phyloP scores from a whole-genome alignment of 2,888 invertebrate species.

The Idaea dimidiata region DNA sequence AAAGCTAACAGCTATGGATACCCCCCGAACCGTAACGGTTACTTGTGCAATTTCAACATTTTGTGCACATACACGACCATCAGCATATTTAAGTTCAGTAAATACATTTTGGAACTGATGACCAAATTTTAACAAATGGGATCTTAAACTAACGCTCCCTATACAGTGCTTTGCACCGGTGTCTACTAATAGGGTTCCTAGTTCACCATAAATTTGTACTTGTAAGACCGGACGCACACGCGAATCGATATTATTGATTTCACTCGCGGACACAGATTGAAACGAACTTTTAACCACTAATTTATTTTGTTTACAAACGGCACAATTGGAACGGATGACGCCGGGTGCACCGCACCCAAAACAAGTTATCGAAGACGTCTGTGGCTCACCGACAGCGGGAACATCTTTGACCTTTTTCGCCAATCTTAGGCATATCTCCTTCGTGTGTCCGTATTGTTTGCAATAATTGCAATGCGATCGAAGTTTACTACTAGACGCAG shows the following conservation, averaged over 20 bases:
- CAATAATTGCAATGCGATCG: too few relatives aligned
- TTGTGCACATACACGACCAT: not conserved
- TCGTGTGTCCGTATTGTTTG: too few relatives aligned
- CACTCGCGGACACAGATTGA: too few relatives aligned
- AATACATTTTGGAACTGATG: not conserved
- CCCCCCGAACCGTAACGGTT: slow-evolving; percentile 3
- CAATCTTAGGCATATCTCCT: not conserved
- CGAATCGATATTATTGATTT: too few relatives aligned
- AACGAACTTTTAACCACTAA: too few relatives aligned
- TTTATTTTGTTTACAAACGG: not conserved
- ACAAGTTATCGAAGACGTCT: not conserved
- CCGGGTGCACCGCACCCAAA: too few relatives aligned
- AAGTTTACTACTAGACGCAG: too few relatives aligned
- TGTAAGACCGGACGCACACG: not conserved
- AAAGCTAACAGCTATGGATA: slow-evolving; percentile 4
- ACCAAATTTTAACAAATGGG: slow-evolving; percentile 2
- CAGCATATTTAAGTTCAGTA: slow-evolving; percentile 1
- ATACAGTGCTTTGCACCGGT: slow-evolving; percentile 10
- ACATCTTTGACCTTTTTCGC: not conserved
- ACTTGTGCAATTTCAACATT: slow-evolving; percentile 5
- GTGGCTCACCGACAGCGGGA: not conserved
- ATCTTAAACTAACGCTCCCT: slow-evolving; percentile 9
- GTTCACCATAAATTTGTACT: not conserved
- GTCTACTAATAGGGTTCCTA: slow-evolving; percentile 2
- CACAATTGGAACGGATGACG: too few relatives aligned